These are phyloP conservation scores for Musca vetustissima DNA, from an alignment of 1,140 invertebrate genomes.

Conservation along the genomic window DNA sequence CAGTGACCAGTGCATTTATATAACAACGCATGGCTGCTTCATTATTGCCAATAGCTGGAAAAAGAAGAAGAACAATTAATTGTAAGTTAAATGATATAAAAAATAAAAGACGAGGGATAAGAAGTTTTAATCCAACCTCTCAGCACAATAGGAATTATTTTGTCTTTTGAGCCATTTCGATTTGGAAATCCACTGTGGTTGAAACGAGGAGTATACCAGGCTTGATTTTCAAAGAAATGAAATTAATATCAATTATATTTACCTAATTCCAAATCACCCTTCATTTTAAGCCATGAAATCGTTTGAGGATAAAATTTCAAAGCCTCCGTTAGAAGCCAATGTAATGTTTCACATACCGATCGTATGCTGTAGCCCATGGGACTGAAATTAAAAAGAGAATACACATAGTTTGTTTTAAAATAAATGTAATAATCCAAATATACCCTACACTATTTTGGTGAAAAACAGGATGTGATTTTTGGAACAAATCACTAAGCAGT, in stretches of 20 bases:
- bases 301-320: conserved; percentile 73
- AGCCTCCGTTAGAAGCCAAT: conserved; percentile 69
- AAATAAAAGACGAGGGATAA: conserved; percentile 5
- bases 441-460: no score
- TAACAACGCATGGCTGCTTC: conserved; percentile 84
- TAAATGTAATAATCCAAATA: no score
- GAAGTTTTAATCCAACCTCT: no score
- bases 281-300: conserved; percentile 77
- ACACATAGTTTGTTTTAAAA: background rate
- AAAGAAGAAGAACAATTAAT: conserved; percentile 25
- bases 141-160: no score
- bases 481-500: no score
- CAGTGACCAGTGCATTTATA: conserved; percentile 79
- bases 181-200: conserved; percentile 16
- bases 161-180: conserved; percentile 23
- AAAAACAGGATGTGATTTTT: no score
- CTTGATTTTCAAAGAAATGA: no score
- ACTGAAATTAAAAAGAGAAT: conserved; percentile 54
- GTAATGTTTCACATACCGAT: conserved; percentile 69
- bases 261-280: conserved; percentile 85
- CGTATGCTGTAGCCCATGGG: conserved; percentile 67
- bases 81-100: conserved; percentile 2
- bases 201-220: no score
- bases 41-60: conserved; percentile 73
- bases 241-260: conserved; percentile 35